Conservation (phyloP, 2,888 invertebrate species). For the Calameuta idolon region DNA sequence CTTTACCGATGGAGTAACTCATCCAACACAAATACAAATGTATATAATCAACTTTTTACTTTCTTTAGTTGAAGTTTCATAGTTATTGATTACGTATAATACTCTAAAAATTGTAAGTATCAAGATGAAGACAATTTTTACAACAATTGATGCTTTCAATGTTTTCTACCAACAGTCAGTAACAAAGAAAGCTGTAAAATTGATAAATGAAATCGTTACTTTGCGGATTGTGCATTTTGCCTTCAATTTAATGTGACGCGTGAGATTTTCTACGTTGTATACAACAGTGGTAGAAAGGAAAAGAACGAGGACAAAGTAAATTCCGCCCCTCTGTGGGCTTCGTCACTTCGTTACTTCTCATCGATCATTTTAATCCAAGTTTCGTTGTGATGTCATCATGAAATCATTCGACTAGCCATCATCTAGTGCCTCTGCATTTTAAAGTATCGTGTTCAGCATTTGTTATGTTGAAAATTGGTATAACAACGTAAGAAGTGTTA, state of each 20-base stretch:
- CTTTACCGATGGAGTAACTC: background rate
- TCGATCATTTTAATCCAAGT: background rate
- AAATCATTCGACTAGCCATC: background rate
- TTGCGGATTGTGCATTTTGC: background rate
- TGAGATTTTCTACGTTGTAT: background rate
- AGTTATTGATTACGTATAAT: background rate
- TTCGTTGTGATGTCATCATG: background rate
- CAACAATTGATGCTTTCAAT: background rate
- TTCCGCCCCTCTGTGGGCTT: background rate
- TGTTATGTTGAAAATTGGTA: background rate
- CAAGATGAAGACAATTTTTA: background rate
- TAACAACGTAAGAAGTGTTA: background rate
- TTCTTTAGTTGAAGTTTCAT: background rate
- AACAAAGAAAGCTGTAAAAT: background rate
- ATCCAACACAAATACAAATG: background rate
- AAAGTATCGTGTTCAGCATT: background rate
- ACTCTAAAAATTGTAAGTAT: background rate
- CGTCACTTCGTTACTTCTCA: background rate
- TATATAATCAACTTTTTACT: background rate
- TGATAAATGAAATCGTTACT: background rate
- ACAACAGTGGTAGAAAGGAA: background rate
- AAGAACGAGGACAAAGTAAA: slow-evolving; percentile 12
- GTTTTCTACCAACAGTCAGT: background rate
- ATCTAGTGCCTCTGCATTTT: background rate
- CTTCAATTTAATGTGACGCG: background rate